Evolutionary conservation across 2,888 invertebrate species (phyloP), one percentile per base, ranked within the genome.

Genomic region (Papilio gigon): DNA sequence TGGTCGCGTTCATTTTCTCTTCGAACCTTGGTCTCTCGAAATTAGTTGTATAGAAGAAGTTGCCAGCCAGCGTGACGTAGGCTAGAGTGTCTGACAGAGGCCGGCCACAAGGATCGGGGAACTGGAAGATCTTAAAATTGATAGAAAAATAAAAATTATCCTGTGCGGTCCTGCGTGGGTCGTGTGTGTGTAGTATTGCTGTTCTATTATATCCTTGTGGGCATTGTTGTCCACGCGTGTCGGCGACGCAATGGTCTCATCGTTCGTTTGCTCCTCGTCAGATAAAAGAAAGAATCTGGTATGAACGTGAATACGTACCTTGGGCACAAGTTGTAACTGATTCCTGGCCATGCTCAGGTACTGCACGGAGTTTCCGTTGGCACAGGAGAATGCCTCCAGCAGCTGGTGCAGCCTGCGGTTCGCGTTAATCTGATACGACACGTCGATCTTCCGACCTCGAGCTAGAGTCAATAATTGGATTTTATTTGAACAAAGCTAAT

Each of bases 11-110:
- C 6, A 90, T 71, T 0, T 12, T 68, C 6, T 80, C 78, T 0
- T 81, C 77, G 8, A 89, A 88, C 14, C 77, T 56, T 1, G 53
- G 53, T 73, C 0, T 78, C 75, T 0, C 79, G 79, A 0, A 81
- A 67, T 0, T 73, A 27, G 42, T 79, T 80, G 22, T 73, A 59
- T 1, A 79, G 70, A 94, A 94, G 0, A 80, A 75, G 77, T 94
- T 94, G 0, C 94, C 94, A 35, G 86, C 91, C 3, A 94, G 80
- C 0, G 93, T 88, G 12, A 94, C 72, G 71, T 86, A 93, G 65
- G 90, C 86, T 0, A 94, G 67, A 0, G 84, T 86, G 0, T 80
- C 72, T 14, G 53, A 27, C 1, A 56, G 27, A 14, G 30, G 9
- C 30, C 17, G 53, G n/a, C 30, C 53, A 17, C 53, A 56, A 30